Percentiles rank a stretch among this genome's conserved stretches.
Evolutionary conservation across 2,888 invertebrate species (phyloP).

Genomic region (Ctena decussata): DNA sequence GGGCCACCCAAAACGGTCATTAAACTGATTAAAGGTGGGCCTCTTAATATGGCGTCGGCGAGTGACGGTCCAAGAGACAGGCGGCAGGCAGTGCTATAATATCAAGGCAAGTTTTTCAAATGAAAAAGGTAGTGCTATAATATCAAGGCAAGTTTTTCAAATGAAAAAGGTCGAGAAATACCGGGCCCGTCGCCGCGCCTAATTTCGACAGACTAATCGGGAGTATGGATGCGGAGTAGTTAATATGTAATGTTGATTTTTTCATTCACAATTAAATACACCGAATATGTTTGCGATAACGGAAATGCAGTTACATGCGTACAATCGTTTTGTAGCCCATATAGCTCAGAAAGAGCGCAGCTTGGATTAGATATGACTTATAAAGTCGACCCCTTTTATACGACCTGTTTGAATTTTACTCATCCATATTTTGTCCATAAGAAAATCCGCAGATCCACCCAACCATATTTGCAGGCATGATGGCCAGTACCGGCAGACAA

Average conservation of each 20-base stretch:
- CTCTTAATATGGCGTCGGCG: neutral
- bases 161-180: slow-evolving; percentile 19
- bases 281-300: slow-evolving; percentile 16
- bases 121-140: slow-evolving; percentile 17
- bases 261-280: slow-evolving; percentile 22
- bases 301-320: slow-evolving; percentile 23
- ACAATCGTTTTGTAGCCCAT: slow-evolving; percentile 35
- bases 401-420: slow-evolving; percentile 35
- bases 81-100: slow-evolving; percentile 25
- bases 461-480: slow-evolving; percentile 43
- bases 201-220: slow-evolving; percentile 22
- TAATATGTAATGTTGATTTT: slow-evolving; percentile 38
- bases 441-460: slow-evolving; percentile 22
- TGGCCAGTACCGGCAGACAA: slow-evolving; percentile 40
- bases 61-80: slow-evolving; percentile 27
- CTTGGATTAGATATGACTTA: slow-evolving; percentile 47
- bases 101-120: slow-evolving; percentile 9
- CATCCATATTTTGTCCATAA: slow-evolving; percentile 40
- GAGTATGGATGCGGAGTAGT: slow-evolving; percentile 25
- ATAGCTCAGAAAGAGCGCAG: slow-evolving; percentile 23
- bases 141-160: slow-evolving; percentile 8
- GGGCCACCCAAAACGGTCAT: slow-evolving; percentile 22
- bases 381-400: slow-evolving; percentile 46
- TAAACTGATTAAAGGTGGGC: neutral
- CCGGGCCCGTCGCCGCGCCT: slow-evolving; percentile 16